Evolutionary conservation across 2,888 invertebrate genomes (phyloP), one percentile per base, ranked within the genome.

Genomic region (Trichopoda pennipes): DNA sequence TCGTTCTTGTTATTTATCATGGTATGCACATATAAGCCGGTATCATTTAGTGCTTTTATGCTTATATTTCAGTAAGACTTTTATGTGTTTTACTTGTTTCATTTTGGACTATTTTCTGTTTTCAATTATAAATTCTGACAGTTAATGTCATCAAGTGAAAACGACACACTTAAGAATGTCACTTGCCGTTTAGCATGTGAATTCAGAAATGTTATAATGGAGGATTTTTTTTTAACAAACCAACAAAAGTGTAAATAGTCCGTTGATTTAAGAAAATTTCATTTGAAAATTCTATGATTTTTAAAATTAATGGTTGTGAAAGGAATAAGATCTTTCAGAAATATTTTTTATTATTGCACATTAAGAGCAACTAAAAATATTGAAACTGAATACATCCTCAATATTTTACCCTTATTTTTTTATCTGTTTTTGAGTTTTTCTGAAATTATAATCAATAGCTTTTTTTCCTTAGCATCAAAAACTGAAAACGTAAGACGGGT

Each of bases 101-200:
- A 1, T 73, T 66, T 19, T 69, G 51, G 28, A n/a, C 42, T 70
- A 17, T 38, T 42, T 63, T 72, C 77, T 73, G 51, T 81, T 74
- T 78, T 78, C 78, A 81, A 81, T 81, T 81, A 81, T 55, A 74
- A 66, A 63, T 58, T 75, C 78, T 81, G 81, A 78, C 81, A 81
- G 74, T 70, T 78, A 78, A 81, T 81, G 81, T 78, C 81, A 81
- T 64, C 78, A 74, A 81, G 81, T 81, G 74, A 81, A 81, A 81
- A 74, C 78, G 74, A 70, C 64, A 81, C 78, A 81, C 81, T 81
- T 81, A 81, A 74, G 74, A 81, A 74, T 81, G 81, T 81, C 78
- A 78, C 66, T 66, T 70, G 16, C 51, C 68, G 47, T 77, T 81
- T 55, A 51, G 61, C 66, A 76, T 81, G 60, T 61, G 32, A 17